Evolutionary conservation across 2,113 vertebrate genomes (phyloP).

Genomic region (Petromus typicus): DNA sequence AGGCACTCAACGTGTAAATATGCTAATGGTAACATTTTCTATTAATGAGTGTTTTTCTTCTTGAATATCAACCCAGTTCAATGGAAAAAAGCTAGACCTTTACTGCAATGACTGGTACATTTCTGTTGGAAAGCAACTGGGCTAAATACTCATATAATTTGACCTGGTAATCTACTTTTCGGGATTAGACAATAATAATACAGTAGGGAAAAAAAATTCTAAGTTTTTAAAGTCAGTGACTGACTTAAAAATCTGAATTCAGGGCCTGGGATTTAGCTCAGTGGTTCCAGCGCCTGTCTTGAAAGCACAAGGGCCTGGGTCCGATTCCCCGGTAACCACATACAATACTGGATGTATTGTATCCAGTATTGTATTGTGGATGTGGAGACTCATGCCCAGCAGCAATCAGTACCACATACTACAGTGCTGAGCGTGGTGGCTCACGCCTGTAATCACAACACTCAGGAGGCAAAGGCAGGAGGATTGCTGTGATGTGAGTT

Average conservation of each 20-base stretch:
- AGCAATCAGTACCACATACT: too few species aligned
- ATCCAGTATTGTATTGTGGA: too few species aligned
- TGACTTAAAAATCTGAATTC: constrained; percentile 50
- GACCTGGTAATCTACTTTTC: not conserved
- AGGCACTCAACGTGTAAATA: not conserved
- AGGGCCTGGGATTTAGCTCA: too few species aligned
- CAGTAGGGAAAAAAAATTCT: not conserved
- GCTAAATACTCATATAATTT: not conserved
- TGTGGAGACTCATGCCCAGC: too few species aligned
- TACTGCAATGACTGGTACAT: not conserved
- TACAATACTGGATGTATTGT: too few species aligned
- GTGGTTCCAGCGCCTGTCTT: too few species aligned
- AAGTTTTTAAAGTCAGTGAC: not conserved
- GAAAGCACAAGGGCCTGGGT: too few species aligned
- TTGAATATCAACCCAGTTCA: constrained; percentile 23
- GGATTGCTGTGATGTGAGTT: too few species aligned
- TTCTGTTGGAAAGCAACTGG: not conserved
- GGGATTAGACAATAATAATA: constrained; percentile 12
- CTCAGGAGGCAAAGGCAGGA: too few species aligned
- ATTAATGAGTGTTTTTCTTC: not conserved
- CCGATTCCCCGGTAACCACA: too few species aligned
- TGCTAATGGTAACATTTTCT: not conserved
- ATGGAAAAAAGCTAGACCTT: not conserved
- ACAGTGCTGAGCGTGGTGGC: too few species aligned
- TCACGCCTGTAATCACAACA: too few species aligned